Evolutionary conservation across 2,888 invertebrate species (phyloP), one percentile per base, ranked within the genome.

Genomic region (Melinopterus prodromus): DNA sequence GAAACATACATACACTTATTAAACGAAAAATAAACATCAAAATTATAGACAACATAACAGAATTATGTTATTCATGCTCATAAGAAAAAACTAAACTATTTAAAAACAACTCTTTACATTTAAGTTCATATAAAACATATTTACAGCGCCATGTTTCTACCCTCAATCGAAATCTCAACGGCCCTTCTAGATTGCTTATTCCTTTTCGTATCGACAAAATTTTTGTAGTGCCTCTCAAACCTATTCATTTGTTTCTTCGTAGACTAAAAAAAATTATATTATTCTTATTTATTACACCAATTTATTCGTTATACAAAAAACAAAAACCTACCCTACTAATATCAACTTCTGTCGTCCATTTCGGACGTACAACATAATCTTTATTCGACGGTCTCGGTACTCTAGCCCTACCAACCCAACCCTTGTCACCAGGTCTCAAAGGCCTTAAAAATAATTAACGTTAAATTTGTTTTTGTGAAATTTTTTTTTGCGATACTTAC

Each of bases 341-440:
- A 90, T 98, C 97, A 74, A 95, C 93, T 86, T 98, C 98, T 81
- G 94, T 93, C 82, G 95, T 95, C 93, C 97, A 97, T 89, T 96
- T 96, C 14, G 99, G 99, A 77, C 99, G 92, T 84, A 96, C 94
- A 77, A 99, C 96, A 90, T 99, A 99, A 90, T 99, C 99, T 90
- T 98, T 99, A 88, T 95, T 97, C 77, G 98, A 98, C 35, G 98
- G 98, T 88, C 93, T 90, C 26, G 99, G 99, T 80, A 99, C 99
- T 80, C 99, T 92, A 14, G 99, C 99, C 87, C 99, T 92, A 53
- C 95, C 94, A 83, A 98, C 94, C 98, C 98, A 99, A 70, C 99
- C 99, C 83, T 96, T 95, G 88, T 98, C 98, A 80, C 99, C 99
- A 0, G 99, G 99, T 80, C 98, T 92, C 81, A 97, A 90, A 77